Base-by-base conservation (phyloP, 2,113 vertebrate genomes). In the Heliornis fulica region DNA sequence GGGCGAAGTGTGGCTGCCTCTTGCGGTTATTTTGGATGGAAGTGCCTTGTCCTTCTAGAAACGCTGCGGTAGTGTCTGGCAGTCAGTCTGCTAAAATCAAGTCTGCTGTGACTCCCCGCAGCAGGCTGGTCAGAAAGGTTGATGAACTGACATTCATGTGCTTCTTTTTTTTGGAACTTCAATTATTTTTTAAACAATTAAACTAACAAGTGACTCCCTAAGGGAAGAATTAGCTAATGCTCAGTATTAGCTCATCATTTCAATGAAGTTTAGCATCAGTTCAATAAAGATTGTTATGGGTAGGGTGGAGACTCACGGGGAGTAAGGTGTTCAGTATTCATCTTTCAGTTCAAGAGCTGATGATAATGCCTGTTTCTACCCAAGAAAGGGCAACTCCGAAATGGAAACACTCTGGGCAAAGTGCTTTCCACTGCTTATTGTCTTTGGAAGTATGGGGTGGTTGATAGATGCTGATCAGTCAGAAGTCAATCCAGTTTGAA, bases 161-260 rank as follows among this genome's bases (percentile, higher is more conserved):
- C 16, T 68, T 15, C 34, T 60, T 69, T 45, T 31, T 13, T 45
- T 31, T 13, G 41, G 13, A 61, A 6, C 4, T 25, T 43, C 13
- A 17, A 48, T 31, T 40, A 32, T 32, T n/a, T 38, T 19, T 15
- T 4, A 29, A 36, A 51, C 18, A 48, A 26, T 28, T n/a, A 17
- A 50, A 46, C 10, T 29, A 69, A 28, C 10, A 26, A 31, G 25
- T 59, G 36, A 32, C 4, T 75, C 28, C 38, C 29, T 17, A 43
- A 48, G 20, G 32, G 72, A 59, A 51, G 13, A 50, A 25, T 70
- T 74, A 43, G 10, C 29, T 65, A 69, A 6, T 54, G 32, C 6
- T 43, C 0, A 0, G 6, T 51, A 45, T 82, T 68, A 61, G 5
- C 4, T n/a, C n/a, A n/a, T n/a, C n/a, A n/a, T n/a, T n/a, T n/a